phyloP scores from a whole-genome alignment of 2,888 invertebrate species.

The Polia nebulosa region DNA sequence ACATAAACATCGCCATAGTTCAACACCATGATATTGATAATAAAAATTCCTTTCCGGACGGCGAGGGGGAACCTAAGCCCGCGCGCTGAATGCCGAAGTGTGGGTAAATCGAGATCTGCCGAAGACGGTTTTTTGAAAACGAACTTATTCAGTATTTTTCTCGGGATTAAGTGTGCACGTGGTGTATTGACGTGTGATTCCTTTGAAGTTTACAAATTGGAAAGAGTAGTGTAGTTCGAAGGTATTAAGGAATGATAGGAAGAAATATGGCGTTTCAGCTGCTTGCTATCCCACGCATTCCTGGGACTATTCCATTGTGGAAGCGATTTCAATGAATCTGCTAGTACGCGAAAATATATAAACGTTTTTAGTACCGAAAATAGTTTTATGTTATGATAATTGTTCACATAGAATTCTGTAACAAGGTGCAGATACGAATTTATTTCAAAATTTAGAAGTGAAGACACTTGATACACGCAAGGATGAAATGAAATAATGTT shows the following conservation, averaged over 20 bases:
- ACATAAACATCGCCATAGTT: conserved; percentile 71
- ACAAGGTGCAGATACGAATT: background rate
- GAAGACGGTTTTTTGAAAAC: conserved; percentile 47
- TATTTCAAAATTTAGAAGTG: background rate
- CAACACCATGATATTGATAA: conserved; percentile 82
- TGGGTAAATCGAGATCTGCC: conserved; percentile 52
- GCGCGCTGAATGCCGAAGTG: conserved; percentile 62
- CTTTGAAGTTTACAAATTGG: background rate
- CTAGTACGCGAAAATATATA: background rate
- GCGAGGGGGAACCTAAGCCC: conserved; percentile 64
- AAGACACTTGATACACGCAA: background rate
- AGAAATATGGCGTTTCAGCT: conserved; percentile 2
- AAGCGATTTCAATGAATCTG: background rate
- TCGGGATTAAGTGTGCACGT: conserved; percentile 32
- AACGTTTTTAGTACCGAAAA: background rate
- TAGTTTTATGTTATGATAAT: too few species aligned
- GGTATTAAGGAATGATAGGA: background rate
- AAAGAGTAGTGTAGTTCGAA: background rate
- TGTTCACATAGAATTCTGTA: background rate
- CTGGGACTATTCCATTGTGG: background rate
- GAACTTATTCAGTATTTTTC: conserved; percentile 51
- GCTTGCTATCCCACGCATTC: background rate
- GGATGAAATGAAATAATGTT: background rate
- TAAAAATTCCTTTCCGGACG: conserved; percentile 81
- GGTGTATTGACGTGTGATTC: conserved; percentile 14